Conservation (phyloP, 1,140 invertebrate genomes). For the Atopsyche davidsoni region DNA sequence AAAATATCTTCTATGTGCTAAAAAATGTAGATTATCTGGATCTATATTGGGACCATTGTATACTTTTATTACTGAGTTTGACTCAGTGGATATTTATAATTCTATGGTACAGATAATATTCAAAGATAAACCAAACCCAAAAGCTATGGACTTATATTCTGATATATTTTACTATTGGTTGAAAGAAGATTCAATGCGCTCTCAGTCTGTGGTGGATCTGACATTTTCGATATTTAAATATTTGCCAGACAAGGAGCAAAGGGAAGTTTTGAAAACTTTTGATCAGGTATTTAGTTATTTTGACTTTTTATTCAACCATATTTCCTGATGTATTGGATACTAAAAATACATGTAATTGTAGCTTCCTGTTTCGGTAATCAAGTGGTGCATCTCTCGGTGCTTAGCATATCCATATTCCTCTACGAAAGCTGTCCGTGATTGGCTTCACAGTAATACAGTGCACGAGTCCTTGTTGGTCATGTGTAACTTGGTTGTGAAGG, state of each 20-base stretch:
- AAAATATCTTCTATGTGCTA: constrained; percentile 46
- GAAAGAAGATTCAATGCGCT: constrained; percentile 36
- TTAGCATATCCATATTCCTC: constrained; percentile 45
- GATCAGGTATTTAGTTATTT: constrained; percentile 38
- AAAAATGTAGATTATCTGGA: constrained; percentile 33
- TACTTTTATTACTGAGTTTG: constrained; percentile 42
- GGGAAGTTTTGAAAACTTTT: constrained; percentile 47
- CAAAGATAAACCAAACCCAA: constrained; percentile 26
- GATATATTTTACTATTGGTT: constrained; percentile 47
- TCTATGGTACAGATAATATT: constrained; percentile 35
- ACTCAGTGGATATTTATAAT: constrained; percentile 40
- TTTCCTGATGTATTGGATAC: constrained; percentile 1
- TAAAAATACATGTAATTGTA: constrained; percentile 27
- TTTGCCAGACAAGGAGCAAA: constrained; percentile 42
- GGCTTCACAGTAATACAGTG: constrained; percentile 43
- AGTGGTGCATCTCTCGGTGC: constrained; percentile 43
- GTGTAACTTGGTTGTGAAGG: constrained; percentile 37
- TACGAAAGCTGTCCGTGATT: constrained; percentile 45
- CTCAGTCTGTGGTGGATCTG: constrained; percentile 49
- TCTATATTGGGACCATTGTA: constrained; percentile 39
- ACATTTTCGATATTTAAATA: constrained; percentile 53
- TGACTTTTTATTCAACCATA: background rate
- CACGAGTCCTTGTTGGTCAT: constrained; percentile 39
- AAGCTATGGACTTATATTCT: constrained; percentile 45
- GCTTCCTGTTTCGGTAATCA: constrained; percentile 29